A percentile compares a stretch with the other conserved stretches of the same genome.
Conservation (phyloP, 2,113 vertebrate genomes). For the Oceanodroma tethys region DNA sequence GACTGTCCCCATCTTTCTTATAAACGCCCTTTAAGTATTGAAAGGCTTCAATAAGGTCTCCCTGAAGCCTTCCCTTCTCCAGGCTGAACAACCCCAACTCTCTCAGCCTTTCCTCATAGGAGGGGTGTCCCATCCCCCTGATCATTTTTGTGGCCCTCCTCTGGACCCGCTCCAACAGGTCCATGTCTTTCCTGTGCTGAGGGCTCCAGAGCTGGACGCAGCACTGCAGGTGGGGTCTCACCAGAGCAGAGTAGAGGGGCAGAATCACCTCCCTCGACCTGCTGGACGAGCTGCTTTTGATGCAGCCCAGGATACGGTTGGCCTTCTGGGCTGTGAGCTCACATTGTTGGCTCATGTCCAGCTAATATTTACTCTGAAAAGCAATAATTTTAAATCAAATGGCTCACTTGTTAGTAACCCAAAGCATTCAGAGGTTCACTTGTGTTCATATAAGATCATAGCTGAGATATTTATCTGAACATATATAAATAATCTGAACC, state of each 20-base stretch:
- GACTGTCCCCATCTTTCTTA: background rate
- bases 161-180: background rate
- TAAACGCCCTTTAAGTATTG: background rate
- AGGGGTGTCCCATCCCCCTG: background rate
- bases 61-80: background rate
- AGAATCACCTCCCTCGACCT: background rate
- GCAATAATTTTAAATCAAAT: background rate
- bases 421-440: background rate
- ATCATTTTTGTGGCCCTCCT: background rate
- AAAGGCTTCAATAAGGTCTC: background rate
- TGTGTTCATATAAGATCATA: background rate
- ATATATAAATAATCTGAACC: background rate
- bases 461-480: background rate
- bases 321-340: fast-evolving
- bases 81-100: background rate
- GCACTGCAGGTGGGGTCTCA: no score
- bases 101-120: background rate
- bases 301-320: background rate
- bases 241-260: background rate
- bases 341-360: fast-evolving
- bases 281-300: background rate
- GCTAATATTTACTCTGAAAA: background rate
- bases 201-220: no score
- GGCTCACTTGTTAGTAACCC: background rate
- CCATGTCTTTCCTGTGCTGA: no score